These are phyloP conservation scores for Phthorimaea operculella DNA, from an alignment of 1,140 invertebrate species.

Conservation along the genomic window DNA sequence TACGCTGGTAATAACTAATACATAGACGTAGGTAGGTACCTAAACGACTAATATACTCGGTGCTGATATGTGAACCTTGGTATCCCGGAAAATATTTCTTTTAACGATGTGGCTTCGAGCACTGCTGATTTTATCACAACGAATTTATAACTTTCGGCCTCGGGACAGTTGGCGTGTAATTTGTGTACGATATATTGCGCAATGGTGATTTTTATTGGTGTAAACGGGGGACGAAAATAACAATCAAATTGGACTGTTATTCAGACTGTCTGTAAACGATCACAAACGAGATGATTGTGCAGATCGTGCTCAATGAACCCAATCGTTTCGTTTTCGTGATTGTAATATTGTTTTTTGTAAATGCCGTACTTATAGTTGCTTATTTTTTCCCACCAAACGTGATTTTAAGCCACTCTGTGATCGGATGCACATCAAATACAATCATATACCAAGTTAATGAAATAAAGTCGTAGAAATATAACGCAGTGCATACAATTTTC, in stretches of 20 bases:
- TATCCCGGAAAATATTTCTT: background rate
- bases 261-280: background rate
- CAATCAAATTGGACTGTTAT: background rate
- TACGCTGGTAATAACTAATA: no score
- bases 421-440: no score
- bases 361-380: no score
- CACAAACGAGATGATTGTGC: conserved; percentile 17
- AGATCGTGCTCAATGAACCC: conserved; percentile 22
- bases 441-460: no score
- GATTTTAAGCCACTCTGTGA: no score
- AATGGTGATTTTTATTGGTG: background rate
- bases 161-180: background rate
- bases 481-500: no score
- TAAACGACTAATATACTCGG: no score
- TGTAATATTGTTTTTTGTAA: background rate
- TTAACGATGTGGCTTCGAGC: background rate
- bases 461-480: no score
- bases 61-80: no score
- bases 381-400: no score
- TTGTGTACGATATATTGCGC: background rate
- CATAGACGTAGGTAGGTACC: no score
- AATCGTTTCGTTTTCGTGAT: conserved; percentile 20
- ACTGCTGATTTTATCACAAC: background rate
- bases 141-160: background rate
- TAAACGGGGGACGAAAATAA: no score